These are phyloP conservation scores for Sardina pilchardus DNA, from an alignment of 2,113 vertebrate genomes.

Conservation along the genomic window DNA sequence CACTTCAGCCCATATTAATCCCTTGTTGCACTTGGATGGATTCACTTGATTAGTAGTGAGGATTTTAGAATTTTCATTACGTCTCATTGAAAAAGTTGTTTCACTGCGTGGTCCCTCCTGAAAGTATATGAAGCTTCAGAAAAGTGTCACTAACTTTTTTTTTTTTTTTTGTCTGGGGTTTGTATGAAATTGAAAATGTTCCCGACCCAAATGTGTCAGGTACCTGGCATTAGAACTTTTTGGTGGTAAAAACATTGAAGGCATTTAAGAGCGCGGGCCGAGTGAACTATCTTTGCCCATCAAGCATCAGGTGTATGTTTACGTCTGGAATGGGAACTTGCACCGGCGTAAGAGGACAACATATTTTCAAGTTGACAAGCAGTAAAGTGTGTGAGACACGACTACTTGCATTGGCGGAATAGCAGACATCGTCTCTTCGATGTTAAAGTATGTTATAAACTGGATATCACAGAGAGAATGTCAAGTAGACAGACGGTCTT, in stretches of 20 bases:
- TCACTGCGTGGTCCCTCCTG: neutral
- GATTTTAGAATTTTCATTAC: neutral
- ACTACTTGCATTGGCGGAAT: neutral
- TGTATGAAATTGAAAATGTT: neutral
- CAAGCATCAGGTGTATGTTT: neutral
- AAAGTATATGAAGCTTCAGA: neutral
- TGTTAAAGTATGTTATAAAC: neutral
- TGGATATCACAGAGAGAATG: neutral
- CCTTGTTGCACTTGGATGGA: too few species aligned
- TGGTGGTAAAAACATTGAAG: neutral
- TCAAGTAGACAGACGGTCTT: neutral
- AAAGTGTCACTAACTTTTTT: neutral
- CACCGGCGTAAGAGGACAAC: neutral
- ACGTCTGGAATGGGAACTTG: neutral
- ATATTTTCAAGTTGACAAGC: constrained; percentile 29
- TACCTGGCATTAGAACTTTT: neutral
- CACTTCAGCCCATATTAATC: neutral
- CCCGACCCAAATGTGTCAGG: neutral
- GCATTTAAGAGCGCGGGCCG: neutral
- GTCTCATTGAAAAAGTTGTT: neutral
- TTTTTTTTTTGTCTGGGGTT: neutral
- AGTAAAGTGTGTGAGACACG: constrained; percentile 22
- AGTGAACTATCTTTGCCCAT: neutral
- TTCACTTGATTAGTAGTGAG: neutral
- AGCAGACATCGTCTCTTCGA: neutral